Percentiles rank a stretch among this genome's conserved stretches.
Evolutionary conservation across 2,888 invertebrate genomes (phyloP).

Genomic region (Helicoverpa assulta): DNA sequence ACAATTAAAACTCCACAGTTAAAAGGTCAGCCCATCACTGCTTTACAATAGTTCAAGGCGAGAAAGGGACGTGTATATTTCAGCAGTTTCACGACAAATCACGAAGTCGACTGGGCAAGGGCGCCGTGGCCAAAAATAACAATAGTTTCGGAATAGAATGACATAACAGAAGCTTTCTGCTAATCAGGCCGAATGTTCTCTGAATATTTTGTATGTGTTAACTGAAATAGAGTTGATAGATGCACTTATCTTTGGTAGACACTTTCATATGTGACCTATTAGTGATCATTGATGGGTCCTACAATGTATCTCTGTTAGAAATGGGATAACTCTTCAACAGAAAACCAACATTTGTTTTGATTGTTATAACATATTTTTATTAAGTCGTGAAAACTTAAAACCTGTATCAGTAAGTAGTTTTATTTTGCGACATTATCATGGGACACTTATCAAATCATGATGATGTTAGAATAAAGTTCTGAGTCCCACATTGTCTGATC

Average conservation of each 20-base stretch:
- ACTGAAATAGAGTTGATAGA: constrained; percentile 31
- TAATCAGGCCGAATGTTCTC: constrained; percentile 52
- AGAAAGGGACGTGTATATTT: constrained; percentile 49
- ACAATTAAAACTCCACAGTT: neutral
- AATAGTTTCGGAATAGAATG: constrained; percentile 61
- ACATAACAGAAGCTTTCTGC: constrained; percentile 42
- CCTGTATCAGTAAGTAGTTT: too few relatives aligned
- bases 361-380: too few relatives aligned
- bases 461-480: too few relatives aligned
- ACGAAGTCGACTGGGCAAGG: constrained; percentile 57
- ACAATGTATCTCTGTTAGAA: too few relatives aligned
- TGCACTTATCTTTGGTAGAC: neutral
- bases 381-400: too few relatives aligned
- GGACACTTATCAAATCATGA: too few relatives aligned
- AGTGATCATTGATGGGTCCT: too few relatives aligned
- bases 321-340: too few relatives aligned
- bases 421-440: too few relatives aligned
- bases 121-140: constrained; percentile 67
- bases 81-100: constrained; percentile 23
- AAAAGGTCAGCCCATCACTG: neutral
- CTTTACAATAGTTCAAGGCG: constrained; percentile 5
- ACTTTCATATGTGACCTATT: too few relatives aligned
- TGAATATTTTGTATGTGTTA: constrained; percentile 32
- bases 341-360: too few relatives aligned
- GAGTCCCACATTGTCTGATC: too few relatives aligned